A percentile compares a stretch with the other conserved stretches of the same genome.
phyloP scores from a whole-genome alignment of 2,797 vertebrate species.

The Lutjanus argentimaculatus region DNA sequence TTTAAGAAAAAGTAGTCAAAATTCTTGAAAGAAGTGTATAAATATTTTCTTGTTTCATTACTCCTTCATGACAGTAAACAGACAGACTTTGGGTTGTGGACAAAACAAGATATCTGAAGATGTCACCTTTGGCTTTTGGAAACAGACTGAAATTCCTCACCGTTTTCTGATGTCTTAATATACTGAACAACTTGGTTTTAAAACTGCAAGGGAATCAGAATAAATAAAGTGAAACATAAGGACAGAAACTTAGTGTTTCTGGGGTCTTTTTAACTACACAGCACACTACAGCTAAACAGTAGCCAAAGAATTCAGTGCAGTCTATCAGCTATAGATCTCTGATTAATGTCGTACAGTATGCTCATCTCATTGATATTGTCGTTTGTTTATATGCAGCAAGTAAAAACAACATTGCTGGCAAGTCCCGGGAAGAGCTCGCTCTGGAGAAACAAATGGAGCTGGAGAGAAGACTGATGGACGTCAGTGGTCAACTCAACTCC shows the following conservation, averaged over 20 bases:
- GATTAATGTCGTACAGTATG: too few relatives aligned
- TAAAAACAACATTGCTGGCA: slow-evolving; percentile 90
- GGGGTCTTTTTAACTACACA: background rate
- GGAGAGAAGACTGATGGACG: slow-evolving; percentile 93
- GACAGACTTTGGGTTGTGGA: too few relatives aligned
- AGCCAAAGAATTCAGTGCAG: too few relatives aligned
- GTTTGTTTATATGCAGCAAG: slow-evolving; percentile 75
- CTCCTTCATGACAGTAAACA: too few relatives aligned
- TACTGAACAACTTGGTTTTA: background rate
- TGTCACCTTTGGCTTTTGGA: too few relatives aligned
- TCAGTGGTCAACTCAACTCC: slow-evolving; percentile 96
- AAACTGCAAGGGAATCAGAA: background rate
- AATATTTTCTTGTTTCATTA: too few relatives aligned
- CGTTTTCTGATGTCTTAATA: too few relatives aligned
- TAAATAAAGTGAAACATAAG: background rate
- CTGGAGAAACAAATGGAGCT: slow-evolving; percentile 95
- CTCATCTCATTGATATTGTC: background rate
- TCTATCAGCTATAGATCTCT: background rate
- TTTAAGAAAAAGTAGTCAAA: too few relatives aligned
- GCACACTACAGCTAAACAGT: background rate
- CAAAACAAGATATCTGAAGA: too few relatives aligned
- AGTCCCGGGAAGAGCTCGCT: slow-evolving; percentile 93
- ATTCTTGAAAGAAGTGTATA: too few relatives aligned
- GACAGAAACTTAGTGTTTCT: background rate
- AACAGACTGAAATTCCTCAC: too few relatives aligned